These are phyloP conservation scores for Thecophora atra DNA, from an alignment of 2,888 invertebrate genomes.

Conservation along the genomic window DNA sequence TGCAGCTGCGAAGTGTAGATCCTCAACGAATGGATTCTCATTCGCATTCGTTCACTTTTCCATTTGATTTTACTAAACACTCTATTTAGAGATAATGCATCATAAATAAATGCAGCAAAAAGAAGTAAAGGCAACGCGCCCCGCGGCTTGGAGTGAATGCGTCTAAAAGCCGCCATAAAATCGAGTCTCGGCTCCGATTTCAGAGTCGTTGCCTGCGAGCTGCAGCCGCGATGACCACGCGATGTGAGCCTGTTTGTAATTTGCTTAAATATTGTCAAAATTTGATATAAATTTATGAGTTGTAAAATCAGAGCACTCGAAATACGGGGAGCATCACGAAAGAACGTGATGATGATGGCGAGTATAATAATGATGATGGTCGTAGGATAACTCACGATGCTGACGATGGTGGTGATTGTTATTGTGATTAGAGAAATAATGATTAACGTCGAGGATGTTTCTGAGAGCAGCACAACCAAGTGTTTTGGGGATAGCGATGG, in stretches of 20 bases:
- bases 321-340: not conserved
- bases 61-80: constrained; percentile 29
- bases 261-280: constrained; percentile 35
- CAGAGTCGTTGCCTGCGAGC: constrained; percentile 15
- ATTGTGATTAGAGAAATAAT: too few relatives aligned
- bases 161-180: constrained; percentile 2
- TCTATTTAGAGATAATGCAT: constrained; percentile 24
- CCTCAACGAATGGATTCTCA: not conserved
- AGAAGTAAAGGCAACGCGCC: not conserved
- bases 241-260: constrained; percentile 21
- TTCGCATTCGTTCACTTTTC: not conserved
- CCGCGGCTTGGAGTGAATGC: constrained; percentile 17
- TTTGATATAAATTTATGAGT: constrained; percentile 31
- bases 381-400: not conserved
- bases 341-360: not conserved
- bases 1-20: constrained; percentile 6
- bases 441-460: too few relatives aligned
- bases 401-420: not conserved
- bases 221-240: not conserved
- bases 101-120: not conserved
- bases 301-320: not conserved
- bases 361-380: not conserved
- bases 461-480: too few relatives aligned
- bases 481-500: too few relatives aligned
- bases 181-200: constrained; percentile 25